A percentile compares a stretch with the other conserved stretches of the same genome.
These are phyloP conservation scores for Palythoa caribaeorum DNA, from an alignment of 92 coral and sea anemone genomes.

Conservation along the genomic window DNA sequence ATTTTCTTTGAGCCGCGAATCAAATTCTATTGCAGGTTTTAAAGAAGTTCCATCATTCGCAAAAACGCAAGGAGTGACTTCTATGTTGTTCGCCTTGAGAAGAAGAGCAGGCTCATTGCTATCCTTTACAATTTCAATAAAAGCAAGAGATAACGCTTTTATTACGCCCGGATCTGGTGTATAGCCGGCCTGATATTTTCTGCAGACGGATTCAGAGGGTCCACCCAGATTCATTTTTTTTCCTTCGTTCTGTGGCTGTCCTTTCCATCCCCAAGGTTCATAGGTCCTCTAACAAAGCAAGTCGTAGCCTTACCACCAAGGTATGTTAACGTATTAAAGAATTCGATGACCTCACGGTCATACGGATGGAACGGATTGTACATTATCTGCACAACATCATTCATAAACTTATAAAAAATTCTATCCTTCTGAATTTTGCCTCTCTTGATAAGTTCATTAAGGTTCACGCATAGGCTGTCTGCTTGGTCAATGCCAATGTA, in stretches of 20 bases:
- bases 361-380: slow-evolving; percentile 71
- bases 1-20: slow-evolving; percentile 46
- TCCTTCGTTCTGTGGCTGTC: slow-evolving; percentile 49
- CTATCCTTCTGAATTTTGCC: slow-evolving; percentile 70
- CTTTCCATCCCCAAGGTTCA: slow-evolving; percentile 70
- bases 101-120: slow-evolving; percentile 59
- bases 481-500: slow-evolving; percentile 66
- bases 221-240: slow-evolving; percentile 69
- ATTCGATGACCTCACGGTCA: slow-evolving; percentile 61
- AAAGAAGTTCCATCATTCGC: slow-evolving; percentile 66
- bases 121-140: slow-evolving; percentile 59
- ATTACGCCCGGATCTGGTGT: slow-evolving; percentile 50
- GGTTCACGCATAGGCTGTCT: slow-evolving; percentile 56
- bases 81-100: slow-evolving; percentile 52
- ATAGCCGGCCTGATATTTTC: slow-evolving; percentile 57
- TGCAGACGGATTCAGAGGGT: slow-evolving; percentile 61
- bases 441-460: slow-evolving; percentile 58
- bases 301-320: slow-evolving; percentile 62
- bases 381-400: slow-evolving; percentile 69
- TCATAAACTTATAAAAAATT: slow-evolving; percentile 4
- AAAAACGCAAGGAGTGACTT: slow-evolving; percentile 67
- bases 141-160: slow-evolving; percentile 50
- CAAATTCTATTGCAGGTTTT: slow-evolving; percentile 70
- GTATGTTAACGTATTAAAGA: slow-evolving; percentile 68
- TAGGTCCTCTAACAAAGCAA: slow-evolving; percentile 65